A percentile compares a stretch with the other conserved stretches of the same genome.
Conservation (phyloP, 2,113 vertebrate genomes). For the Eleginops maclovinus region DNA sequence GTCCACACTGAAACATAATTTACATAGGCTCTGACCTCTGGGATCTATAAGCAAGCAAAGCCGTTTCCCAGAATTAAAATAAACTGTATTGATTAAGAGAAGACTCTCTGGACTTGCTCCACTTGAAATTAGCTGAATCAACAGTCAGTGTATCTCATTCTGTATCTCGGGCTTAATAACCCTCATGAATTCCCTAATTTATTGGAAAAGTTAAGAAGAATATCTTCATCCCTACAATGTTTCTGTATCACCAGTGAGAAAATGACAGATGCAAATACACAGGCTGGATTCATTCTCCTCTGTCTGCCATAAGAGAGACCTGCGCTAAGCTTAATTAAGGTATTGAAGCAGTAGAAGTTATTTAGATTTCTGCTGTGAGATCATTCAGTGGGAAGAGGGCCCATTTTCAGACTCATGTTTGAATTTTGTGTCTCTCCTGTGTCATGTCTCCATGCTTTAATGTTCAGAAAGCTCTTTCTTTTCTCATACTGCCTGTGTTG, state of each 20-base stretch:
- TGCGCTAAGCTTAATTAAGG: neutral
- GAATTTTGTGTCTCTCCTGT: no score
- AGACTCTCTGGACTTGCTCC: neutral
- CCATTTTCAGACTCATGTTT: no score
- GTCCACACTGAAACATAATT: slow-evolving; percentile 9
- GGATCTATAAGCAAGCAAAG: slow-evolving; percentile 17
- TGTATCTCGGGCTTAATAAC: neutral
- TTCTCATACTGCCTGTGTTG: no score
- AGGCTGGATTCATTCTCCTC: neutral
- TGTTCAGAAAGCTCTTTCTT: no score
- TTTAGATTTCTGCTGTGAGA: neutral
- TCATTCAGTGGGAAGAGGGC: neutral
- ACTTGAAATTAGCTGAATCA: neutral
- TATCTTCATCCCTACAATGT: neutral
- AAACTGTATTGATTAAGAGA: slow-evolving; percentile 11
- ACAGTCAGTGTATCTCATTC: neutral
- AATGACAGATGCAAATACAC: neutral
- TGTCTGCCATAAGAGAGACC: neutral
- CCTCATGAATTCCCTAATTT: neutral
- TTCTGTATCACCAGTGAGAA: neutral
- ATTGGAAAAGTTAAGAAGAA: neutral
- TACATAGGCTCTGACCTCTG: slow-evolving; percentile 24
- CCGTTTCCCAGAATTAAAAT: slow-evolving; percentile 9
- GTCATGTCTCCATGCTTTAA: no score
- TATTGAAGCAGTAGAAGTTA: neutral